Evolutionary conservation across 2,113 vertebrate genomes (phyloP), one percentile per base, ranked within the genome.

Genomic region (Bagarius yarrelli): DNA sequence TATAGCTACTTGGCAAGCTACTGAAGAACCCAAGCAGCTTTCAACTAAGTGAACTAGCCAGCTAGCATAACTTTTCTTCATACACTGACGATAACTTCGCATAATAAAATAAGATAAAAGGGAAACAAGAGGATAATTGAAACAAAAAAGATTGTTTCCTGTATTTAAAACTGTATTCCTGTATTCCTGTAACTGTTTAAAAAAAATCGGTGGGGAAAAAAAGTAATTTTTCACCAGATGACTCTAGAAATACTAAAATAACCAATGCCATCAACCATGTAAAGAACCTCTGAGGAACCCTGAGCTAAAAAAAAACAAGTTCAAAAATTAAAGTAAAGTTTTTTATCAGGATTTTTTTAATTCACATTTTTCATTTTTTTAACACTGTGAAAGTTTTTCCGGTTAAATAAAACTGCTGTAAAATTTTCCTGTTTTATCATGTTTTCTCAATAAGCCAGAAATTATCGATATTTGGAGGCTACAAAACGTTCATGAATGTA

Each of bases 341-440:
- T 69, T 88, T 88, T 87, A 90, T 89, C 82, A 83, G 78, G 67
- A 88, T 83, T 86, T 83, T 86, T 83, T 91, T 90, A 90, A 92
- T 93, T 93, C 91, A 93, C 91, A 91, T 92, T 92, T 85, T 80
- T 88, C 83, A 83, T 86, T 87, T 91, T 86, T 85, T 14, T 34
- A 52, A 80, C 73, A 80, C 76, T 69, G 75, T 11, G 18, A 80
- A 67, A 63, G 18, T 19, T 80, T 85, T 83, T 66, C 78, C 83
- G 84, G 72, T 74, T 59, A 64, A 81, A 80, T 36, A 63, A 44
- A 3, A 73, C 50, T 32, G 27, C 14, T 53, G 75, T 53, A 18
- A 55, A 73, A 73, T 25, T 18, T 44, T 47, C 8, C 12, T 23
- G 64, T 67, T 44, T 44, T 44, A 21, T 27, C 6, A 30, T 30